These are phyloP conservation scores for Tachuris rubrigastra DNA, from an alignment of 2,113 vertebrate genomes.

Conservation along the genomic window DNA sequence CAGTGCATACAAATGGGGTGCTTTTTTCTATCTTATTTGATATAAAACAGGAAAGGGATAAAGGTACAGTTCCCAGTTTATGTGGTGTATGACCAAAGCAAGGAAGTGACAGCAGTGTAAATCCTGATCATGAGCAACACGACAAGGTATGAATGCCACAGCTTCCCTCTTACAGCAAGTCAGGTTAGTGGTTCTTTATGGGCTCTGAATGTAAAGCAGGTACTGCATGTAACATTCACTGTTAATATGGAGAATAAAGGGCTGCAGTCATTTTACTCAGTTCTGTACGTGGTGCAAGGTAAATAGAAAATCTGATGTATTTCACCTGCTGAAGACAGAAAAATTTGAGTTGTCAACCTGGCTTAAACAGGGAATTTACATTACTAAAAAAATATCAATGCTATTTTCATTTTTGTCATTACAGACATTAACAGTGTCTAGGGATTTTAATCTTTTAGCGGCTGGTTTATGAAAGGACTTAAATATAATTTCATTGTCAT, in stretches of 20 bases:
- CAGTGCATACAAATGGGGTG: background rate
- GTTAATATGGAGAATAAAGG: background rate
- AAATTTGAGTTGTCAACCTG: background rate
- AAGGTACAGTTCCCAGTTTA: background rate
- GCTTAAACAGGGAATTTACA: background rate
- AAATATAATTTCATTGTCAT: conserved; percentile 37
- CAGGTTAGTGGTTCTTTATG: background rate
- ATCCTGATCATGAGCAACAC: background rate
- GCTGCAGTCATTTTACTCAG: background rate
- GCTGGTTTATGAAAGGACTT: conserved; percentile 4
- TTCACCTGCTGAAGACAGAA: background rate
- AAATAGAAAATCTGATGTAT: background rate
- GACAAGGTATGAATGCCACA: background rate
- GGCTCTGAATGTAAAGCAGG: background rate
- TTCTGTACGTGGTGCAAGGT: background rate
- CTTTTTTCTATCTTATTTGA: background rate
- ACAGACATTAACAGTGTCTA: background rate
- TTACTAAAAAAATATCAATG: background rate
- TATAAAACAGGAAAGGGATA: background rate
- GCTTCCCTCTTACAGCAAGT: background rate
- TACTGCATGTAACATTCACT: background rate
- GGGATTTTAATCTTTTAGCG: conserved; percentile 19
- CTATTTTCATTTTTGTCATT: conserved; percentile 13
- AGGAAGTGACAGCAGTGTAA: background rate
- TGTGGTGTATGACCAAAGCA: background rate